A percentile compares a stretch with the other conserved stretches of the same genome.
Conservation (phyloP, 2,797 vertebrate genomes). For the Tiaroga cobitis region DNA sequence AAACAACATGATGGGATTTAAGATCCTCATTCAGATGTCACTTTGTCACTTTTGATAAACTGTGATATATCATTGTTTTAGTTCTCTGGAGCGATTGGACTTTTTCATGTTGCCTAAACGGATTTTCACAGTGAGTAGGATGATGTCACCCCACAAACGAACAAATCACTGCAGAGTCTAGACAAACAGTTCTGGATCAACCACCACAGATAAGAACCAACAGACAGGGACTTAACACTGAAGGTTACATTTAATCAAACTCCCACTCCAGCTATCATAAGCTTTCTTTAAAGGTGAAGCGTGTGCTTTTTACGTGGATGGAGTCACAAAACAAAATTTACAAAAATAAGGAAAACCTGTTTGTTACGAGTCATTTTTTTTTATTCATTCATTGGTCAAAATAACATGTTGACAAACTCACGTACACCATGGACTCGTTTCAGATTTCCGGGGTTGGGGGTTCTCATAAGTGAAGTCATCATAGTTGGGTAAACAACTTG, state of each 20-base stretch:
- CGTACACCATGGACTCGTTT: neutral
- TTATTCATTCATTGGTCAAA: neutral
- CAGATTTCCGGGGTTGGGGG: neutral
- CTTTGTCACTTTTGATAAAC: conserved; percentile 12
- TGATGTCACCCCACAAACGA: conserved; percentile 3
- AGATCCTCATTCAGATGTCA: conserved; percentile 10
- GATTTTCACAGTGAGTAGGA: neutral
- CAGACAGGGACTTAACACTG: neutral
- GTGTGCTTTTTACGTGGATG: neutral
- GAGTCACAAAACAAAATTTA: neutral
- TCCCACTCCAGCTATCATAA: neutral
- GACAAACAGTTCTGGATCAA: conserved; percentile 26
- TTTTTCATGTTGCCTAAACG: conserved; percentile 1
- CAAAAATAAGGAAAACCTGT: neutral
- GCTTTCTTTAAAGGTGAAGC: neutral
- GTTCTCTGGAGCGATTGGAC: neutral
- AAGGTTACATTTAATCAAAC: conserved; percentile 17
- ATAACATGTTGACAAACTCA: neutral
- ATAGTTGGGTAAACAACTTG: neutral
- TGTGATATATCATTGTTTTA: conserved; percentile 3
- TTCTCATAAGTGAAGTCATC: neutral
- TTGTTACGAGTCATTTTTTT: neutral
- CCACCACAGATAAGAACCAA: conserved; percentile 15
- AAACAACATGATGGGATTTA: conserved; percentile 10
- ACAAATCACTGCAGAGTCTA: conserved; percentile 9